Percentiles rank a stretch among this genome's conserved stretches.
Evolutionary conservation across 2,797 vertebrate genomes (phyloP).

Genomic region (Epinephelus awoara): DNA sequence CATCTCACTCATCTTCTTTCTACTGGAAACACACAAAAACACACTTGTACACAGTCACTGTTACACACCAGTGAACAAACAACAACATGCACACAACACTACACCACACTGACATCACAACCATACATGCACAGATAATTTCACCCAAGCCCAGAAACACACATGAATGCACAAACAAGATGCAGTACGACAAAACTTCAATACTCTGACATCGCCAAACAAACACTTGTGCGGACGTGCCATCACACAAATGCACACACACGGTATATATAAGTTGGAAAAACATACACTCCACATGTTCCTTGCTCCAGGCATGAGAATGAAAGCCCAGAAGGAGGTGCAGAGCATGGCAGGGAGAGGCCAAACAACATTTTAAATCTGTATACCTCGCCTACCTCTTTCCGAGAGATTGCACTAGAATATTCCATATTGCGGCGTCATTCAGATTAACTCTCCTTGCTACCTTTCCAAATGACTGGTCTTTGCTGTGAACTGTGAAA

Average conservation of each 20-base stretch:
- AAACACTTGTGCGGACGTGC: constrained; percentile 4
- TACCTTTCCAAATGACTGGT: constrained; percentile 58
- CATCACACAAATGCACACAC: neutral
- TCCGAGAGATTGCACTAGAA: constrained; percentile 38
- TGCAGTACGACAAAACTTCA: constrained; percentile 27
- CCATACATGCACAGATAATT: constrained; percentile 8
- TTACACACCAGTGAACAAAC: constrained; percentile 20
- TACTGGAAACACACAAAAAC: constrained; percentile 1
- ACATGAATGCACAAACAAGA: constrained; percentile 50
- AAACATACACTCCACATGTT: constrained; percentile 13
- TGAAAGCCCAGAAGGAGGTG: constrained; percentile 34
- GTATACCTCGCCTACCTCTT: constrained; percentile 19
- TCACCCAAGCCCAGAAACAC: constrained; percentile 8
- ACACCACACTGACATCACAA: neutral
- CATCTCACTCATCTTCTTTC: constrained; percentile 40
- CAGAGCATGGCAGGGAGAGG: constrained; percentile 22
- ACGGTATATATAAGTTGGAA: neutral
- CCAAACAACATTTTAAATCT: constrained; percentile 54
- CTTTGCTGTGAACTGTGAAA: constrained; percentile 23
- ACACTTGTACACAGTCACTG: neutral
- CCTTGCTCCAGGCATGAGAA: constrained; percentile 27
- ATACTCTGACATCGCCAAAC: constrained; percentile 9
- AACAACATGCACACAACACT: neutral
- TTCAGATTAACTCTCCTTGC: constrained; percentile 51
- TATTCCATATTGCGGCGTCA: constrained; percentile 55